Evolutionary conservation across 2,888 invertebrate species (phyloP).

Genomic region (Pecten maximus): DNA sequence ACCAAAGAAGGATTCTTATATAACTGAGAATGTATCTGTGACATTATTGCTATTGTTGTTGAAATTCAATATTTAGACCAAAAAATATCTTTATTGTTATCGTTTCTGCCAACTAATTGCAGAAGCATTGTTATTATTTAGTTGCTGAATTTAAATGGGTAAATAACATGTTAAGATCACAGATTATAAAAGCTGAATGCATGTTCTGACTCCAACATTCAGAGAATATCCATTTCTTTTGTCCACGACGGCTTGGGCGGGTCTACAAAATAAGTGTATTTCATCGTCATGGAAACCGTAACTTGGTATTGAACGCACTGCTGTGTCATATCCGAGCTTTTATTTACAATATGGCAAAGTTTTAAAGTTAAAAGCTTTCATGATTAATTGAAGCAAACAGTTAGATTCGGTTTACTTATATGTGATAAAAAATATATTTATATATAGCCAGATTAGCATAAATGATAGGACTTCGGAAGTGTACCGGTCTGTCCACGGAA

Average conservation of each 20-base stretch:
- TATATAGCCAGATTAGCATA: neutral
- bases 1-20: too few species aligned
- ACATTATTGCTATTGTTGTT: too few species aligned
- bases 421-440: constrained; percentile 33
- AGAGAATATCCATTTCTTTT: neutral
- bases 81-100: too few species aligned
- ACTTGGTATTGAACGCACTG: neutral
- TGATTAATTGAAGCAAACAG: constrained; percentile 19
- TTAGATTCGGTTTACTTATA: neutral
- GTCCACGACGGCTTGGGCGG: neutral
- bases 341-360: neutral
- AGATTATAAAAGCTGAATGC: neutral
- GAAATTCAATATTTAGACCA: too few species aligned
- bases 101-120: too few species aligned
- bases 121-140: neutral
- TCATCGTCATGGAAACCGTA: neutral
- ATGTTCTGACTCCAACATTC: neutral
- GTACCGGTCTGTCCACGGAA: constrained; percentile 4
- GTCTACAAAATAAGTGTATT: neutral
- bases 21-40: too few species aligned
- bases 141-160: neutral
- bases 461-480: neutral
- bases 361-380: neutral
- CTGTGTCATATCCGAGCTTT: constrained; percentile 12
- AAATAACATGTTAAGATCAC: neutral